These are phyloP conservation scores for Loriculus beryllinus DNA, from an alignment of 2,797 vertebrate species.

Conservation along the genomic window DNA sequence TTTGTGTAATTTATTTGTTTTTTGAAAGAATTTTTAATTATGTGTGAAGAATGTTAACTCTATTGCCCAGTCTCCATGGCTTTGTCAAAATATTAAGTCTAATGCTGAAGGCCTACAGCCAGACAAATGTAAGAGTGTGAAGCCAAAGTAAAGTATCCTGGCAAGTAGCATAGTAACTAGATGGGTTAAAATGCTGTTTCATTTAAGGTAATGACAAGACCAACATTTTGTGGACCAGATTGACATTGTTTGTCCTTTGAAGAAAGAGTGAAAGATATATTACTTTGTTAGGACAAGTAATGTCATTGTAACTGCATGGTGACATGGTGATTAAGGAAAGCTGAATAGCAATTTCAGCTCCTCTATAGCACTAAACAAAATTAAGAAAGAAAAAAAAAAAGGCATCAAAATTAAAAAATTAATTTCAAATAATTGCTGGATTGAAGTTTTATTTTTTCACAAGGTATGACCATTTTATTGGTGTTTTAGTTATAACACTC, in stretches of 20 bases:
- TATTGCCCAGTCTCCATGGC: background rate
- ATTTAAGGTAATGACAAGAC: background rate
- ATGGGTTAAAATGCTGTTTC: background rate
- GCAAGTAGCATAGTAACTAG: background rate
- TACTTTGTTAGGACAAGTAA: background rate
- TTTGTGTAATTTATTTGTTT: background rate
- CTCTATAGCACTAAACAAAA: background rate
- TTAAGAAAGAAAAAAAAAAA: background rate
- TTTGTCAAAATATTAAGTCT: background rate
- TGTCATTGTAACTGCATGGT: background rate
- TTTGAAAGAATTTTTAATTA: background rate
- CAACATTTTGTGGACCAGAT: background rate
- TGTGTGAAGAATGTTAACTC: background rate
- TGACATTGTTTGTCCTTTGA: background rate
- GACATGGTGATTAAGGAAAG: background rate
- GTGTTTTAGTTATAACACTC: background rate
- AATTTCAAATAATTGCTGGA: background rate
- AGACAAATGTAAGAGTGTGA: background rate
- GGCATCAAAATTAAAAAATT: fast-evolving
- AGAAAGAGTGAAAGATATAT: background rate
- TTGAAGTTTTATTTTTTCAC: background rate
- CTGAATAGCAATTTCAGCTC: background rate
- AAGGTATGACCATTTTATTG: fast-evolving
- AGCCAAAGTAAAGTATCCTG: background rate
- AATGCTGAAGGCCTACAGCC: background rate